These are phyloP conservation scores for Paratrypauchen microcephalus DNA, from an alignment of 2,797 vertebrate species.

Conservation along the genomic window DNA sequence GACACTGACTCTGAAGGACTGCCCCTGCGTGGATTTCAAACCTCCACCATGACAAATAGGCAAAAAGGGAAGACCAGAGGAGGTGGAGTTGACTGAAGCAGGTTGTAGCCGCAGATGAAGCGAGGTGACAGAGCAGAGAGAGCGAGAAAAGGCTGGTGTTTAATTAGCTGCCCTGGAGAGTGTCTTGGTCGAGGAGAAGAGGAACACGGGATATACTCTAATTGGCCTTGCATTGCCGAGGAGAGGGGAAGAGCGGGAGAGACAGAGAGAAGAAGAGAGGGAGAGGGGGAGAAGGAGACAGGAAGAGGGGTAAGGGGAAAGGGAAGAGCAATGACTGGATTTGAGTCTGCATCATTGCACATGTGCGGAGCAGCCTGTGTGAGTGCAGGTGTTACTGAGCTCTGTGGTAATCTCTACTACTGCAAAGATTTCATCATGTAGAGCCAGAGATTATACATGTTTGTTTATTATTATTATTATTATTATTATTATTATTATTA, in stretches of 20 bases:
- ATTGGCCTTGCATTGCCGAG: conserved; percentile 70
- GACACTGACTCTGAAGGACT: conserved; percentile 70
- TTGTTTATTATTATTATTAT: not conserved
- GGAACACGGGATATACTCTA: conserved; percentile 75
- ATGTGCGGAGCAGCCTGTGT: conserved; percentile 15
- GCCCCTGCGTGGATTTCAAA: conserved; percentile 71
- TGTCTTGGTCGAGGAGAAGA: conserved; percentile 66
- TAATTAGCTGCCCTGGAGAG: conserved; percentile 78
- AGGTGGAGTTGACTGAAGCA: conserved; percentile 54
- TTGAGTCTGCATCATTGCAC: conserved; percentile 35
- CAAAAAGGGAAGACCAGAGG: conserved; percentile 52
- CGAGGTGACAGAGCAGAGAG: conserved; percentile 44
- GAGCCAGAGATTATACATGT: too few relatives aligned
- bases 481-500: too few relatives aligned
- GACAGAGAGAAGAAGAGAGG: conserved; percentile 18
- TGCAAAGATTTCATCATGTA: not conserved
- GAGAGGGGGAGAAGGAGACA: conserved; percentile 19
- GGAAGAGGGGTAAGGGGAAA: conserved; percentile 15
- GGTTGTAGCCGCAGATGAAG: conserved; percentile 48
- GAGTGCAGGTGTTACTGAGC: conserved; percentile 4
- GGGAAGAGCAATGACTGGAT: conserved; percentile 42
- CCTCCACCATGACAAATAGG: conserved; percentile 66
- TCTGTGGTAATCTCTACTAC: not conserved
- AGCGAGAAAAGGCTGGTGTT: conserved; percentile 63
- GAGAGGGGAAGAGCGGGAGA: conserved; percentile 33